A percentile compares a stretch with the other conserved stretches of the same genome.
These are phyloP conservation scores for Capromys pilorides DNA, from an alignment of 2,797 vertebrate genomes.

Conservation along the genomic window DNA sequence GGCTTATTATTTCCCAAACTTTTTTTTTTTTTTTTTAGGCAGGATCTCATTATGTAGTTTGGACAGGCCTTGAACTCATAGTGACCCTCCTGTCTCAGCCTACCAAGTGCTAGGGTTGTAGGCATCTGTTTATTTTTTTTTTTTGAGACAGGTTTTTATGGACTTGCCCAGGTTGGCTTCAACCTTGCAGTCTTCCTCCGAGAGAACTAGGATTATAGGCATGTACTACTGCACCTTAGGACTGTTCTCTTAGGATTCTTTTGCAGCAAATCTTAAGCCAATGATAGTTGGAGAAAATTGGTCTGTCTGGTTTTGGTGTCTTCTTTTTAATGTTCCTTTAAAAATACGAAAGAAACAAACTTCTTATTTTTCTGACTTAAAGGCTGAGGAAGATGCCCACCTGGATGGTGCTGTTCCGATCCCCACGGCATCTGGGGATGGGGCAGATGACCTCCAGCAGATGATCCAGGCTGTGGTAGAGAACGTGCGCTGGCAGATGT, in stretches of 20 bases:
- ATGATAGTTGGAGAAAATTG: background rate
- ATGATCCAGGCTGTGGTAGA: constrained; percentile 93
- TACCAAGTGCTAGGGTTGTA: background rate
- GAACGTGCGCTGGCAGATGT: constrained; percentile 97
- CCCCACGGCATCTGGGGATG: constrained; percentile 89
- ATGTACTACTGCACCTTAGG: background rate
- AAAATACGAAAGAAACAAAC: background rate
- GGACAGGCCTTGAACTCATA: background rate
- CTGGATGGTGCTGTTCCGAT: constrained; percentile 91
- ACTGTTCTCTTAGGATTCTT: constrained; percentile 19
- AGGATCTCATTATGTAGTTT: background rate
- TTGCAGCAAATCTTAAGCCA: background rate
- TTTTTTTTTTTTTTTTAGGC: background rate
- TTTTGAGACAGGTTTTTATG: background rate
- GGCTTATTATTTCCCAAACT: background rate
- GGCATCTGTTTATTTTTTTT: background rate
- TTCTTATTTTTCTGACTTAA: constrained; percentile 61
- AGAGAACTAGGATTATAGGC: background rate
- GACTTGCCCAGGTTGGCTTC: background rate
- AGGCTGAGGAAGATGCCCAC: constrained; percentile 94
- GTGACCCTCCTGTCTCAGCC: background rate
- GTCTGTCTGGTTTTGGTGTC: constrained; percentile 14
- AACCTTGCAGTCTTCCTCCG: background rate
- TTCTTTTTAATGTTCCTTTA: background rate
- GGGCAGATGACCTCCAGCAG: constrained; percentile 90